These are phyloP conservation scores for Drosophila grimshawi DNA, from an alignment of 1,140 invertebrate genomes.

Conservation along the genomic window DNA sequence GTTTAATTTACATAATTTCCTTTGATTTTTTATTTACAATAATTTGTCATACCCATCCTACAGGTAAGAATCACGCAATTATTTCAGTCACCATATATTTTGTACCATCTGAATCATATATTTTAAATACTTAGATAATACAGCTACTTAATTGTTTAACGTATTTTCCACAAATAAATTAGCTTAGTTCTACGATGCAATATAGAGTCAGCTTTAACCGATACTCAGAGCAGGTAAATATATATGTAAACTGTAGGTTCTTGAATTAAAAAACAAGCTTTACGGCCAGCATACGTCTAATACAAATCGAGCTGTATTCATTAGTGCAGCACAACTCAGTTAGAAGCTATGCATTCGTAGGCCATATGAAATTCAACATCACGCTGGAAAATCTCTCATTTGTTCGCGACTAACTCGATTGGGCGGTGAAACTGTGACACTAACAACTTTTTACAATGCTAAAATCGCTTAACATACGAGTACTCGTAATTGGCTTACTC, in stretches of 20 bases:
- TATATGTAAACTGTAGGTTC: not conserved
- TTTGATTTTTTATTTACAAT: not conserved
- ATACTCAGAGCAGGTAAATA: slow-evolving; percentile 18
- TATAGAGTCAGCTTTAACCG: slow-evolving; percentile 33
- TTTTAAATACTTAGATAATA: not conserved
- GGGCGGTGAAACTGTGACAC: slow-evolving; percentile 36
- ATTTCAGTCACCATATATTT: not conserved
- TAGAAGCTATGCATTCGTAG: slow-evolving; percentile 35
- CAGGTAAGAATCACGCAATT: too few relatives aligned
- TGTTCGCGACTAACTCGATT: slow-evolving; percentile 59
- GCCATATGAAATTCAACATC: slow-evolving; percentile 57
- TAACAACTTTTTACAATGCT: slow-evolving; percentile 33
- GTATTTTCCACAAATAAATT: slow-evolving; percentile 65
- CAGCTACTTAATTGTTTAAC: slow-evolving; percentile 17
- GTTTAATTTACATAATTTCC: not conserved
- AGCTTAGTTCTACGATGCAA: slow-evolving; percentile 54
- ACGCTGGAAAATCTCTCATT: slow-evolving; percentile 54
- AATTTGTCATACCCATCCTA: not conserved
- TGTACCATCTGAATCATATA: not conserved
- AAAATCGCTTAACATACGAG: slow-evolving; percentile 12
- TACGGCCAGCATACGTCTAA: not conserved
- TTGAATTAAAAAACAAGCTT: not conserved
- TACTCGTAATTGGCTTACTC: slow-evolving; percentile 67
- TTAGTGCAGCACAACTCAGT: slow-evolving; percentile 13
- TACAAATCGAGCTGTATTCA: slow-evolving; percentile 19